A percentile compares a stretch with the other conserved stretches of the same genome.
phyloP scores from a whole-genome alignment of 2,888 invertebrate genomes.

The Patella depressa region DNA sequence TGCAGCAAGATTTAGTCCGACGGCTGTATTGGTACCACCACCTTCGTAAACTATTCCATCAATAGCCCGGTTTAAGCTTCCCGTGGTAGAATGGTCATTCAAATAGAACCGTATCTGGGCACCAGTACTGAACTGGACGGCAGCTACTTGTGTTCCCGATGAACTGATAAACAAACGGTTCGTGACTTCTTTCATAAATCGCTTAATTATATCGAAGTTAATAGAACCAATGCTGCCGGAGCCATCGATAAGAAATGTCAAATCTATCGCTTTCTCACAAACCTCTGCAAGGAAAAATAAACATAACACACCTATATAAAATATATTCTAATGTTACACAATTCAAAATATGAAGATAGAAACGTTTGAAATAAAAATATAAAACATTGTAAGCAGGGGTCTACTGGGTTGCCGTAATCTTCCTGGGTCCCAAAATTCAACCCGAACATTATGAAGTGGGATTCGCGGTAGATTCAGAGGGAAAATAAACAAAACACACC shows the following conservation, averaged over 20 bases:
- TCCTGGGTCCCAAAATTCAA: too few relatives aligned
- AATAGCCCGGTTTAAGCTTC: neutral
- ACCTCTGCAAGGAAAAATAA: too few relatives aligned
- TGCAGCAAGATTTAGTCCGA: constrained; percentile 11
- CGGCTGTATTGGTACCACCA: constrained; percentile 8
- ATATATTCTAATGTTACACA: too few relatives aligned
- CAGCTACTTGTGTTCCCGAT: constrained; percentile 6
- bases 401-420: too few relatives aligned
- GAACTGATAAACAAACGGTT: constrained; percentile 6
- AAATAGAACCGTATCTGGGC: constrained; percentile 11
- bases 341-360: too few relatives aligned
- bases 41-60: neutral
- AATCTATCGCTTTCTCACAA: constrained; percentile 15
- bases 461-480: too few relatives aligned
- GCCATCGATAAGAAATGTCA: constrained; percentile 24
- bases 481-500: too few relatives aligned
- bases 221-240: constrained; percentile 16
- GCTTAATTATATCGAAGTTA: constrained; percentile 11
- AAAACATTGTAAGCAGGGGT: too few relatives aligned
- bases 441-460: too few relatives aligned
- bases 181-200: constrained; percentile 17
- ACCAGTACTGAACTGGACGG: constrained; percentile 2
- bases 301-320: too few relatives aligned
- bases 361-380: too few relatives aligned
- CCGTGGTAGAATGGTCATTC: neutral